These are phyloP conservation scores for Notothenia rossii DNA, from an alignment of 2,113 vertebrate species.

Conservation along the genomic window DNA sequence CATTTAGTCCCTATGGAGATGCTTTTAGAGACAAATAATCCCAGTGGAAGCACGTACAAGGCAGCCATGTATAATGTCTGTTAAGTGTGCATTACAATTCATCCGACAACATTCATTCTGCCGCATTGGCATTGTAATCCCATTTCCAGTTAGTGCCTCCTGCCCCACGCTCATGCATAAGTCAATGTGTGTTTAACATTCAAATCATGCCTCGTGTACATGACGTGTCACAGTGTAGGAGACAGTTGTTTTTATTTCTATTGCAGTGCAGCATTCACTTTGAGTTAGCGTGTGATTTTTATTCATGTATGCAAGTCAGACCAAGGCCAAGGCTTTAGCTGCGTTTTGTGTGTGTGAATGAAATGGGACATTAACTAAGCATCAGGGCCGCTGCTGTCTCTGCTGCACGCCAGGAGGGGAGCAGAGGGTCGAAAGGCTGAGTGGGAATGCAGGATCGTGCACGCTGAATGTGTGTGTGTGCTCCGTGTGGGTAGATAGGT, in stretches of 20 bases:
- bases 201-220: conserved; percentile 63
- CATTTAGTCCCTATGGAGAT: conserved; percentile 54
- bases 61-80: conserved; percentile 56
- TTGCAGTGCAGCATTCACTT: conserved; percentile 56
- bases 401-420: conserved; percentile 38
- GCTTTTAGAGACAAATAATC: conserved; percentile 56
- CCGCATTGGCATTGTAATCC: conserved; percentile 67
- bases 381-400: conserved; percentile 23
- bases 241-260: conserved; percentile 76
- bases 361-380: conserved; percentile 63
- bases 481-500: not conserved
- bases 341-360: conserved; percentile 51
- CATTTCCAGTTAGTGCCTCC: conserved; percentile 74
- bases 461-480: not conserved
- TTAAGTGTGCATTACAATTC: conserved; percentile 68
- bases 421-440: conserved; percentile 53
- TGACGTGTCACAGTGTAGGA: conserved; percentile 55
- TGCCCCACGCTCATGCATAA: conserved; percentile 71
- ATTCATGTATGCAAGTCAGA: conserved; percentile 72
- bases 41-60: conserved; percentile 47
- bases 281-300: conserved; percentile 67
- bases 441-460: conserved; percentile 25
- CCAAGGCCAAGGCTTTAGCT: conserved; percentile 65
- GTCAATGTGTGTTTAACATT: conserved; percentile 79
- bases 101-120: conserved; percentile 65